Evolutionary conservation across 2,797 vertebrate genomes (phyloP), one percentile per base, ranked within the genome.

Genomic region (Oophaga sylvatica): DNA sequence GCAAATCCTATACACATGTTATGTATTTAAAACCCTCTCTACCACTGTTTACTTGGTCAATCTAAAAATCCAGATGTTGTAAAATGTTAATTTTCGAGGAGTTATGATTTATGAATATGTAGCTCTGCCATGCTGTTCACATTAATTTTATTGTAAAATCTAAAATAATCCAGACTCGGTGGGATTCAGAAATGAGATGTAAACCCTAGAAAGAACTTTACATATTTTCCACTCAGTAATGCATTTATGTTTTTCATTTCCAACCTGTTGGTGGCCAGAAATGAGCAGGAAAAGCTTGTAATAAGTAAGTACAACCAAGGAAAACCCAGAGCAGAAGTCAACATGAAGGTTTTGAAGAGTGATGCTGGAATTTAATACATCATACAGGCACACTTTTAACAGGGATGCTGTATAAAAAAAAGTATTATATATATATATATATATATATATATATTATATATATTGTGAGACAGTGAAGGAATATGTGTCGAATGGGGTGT

Each of bases 1-100:
- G 53, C n/a, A 19, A 12, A 60, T 65, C 22, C 35, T n/a, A 29
- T 26, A 29, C 80, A 81, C 17, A 67, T 81, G 80, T 68, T 68
- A 68, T n/a, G 53, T 48, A 81, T 81, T 81, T 67, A 53, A 8
- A 68, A 22, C 2, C 9, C 59, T 1, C 16, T 29, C 20, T n/a
- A 22, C 41, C 19, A 2, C 56, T 19, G 12, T 80, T 62, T 59
- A 45, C n/a, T 53, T 68, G 45, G 5, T 81, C 29, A 81, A 81
- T 63, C 63, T 67, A 53, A 45, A 41, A 48, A 81, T 63, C 59
- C 80, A 81, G 80, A 81, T 81, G 80, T 68, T 81, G 20, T 81
- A 68, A 68, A 68, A 65, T 63, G 59, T 81, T 65, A 62, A 81
- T 41, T 63, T 35, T 48, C 45, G 63, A 17, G 41, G 10, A 68